Evolutionary conservation across 2,797 vertebrate species (phyloP).

Genomic region (Gobio occitaniae): DNA sequence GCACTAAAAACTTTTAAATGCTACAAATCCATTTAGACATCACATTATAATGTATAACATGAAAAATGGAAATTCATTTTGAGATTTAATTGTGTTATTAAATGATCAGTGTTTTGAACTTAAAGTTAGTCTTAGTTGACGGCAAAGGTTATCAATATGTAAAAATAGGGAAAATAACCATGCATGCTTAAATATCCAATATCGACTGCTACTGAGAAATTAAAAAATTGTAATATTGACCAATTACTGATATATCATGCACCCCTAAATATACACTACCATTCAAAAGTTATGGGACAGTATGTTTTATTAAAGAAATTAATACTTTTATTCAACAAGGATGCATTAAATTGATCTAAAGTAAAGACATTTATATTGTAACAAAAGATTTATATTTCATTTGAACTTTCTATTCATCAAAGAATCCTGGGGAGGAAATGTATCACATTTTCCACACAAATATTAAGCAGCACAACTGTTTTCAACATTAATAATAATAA

Average conservation of each 20-base stretch:
- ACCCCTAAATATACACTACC: neutral
- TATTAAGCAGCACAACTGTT: neutral
- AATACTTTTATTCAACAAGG: neutral
- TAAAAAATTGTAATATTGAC: neutral
- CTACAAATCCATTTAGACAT: neutral
- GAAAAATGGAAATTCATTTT: neutral
- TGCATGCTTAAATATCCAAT: neutral
- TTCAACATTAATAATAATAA: neutral
- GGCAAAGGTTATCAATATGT: too few relatives aligned
- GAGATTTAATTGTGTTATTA: neutral
- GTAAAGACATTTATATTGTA: neutral
- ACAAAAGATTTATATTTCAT: neutral
- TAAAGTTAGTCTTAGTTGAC: neutral
- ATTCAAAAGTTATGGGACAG: neutral
- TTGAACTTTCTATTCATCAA: neutral
- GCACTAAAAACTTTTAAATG: neutral
- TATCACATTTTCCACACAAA: neutral
- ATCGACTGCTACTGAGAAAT: neutral
- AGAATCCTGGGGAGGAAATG: too few relatives aligned
- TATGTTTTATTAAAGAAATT: neutral
- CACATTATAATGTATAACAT: neutral
- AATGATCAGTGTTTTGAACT: neutral
- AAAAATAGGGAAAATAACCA: neutral
- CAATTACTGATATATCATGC: neutral
- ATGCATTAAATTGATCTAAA: neutral